Conservation (phyloP, 2,113 vertebrate genomes). For the Nycticebus coucang region DNA sequence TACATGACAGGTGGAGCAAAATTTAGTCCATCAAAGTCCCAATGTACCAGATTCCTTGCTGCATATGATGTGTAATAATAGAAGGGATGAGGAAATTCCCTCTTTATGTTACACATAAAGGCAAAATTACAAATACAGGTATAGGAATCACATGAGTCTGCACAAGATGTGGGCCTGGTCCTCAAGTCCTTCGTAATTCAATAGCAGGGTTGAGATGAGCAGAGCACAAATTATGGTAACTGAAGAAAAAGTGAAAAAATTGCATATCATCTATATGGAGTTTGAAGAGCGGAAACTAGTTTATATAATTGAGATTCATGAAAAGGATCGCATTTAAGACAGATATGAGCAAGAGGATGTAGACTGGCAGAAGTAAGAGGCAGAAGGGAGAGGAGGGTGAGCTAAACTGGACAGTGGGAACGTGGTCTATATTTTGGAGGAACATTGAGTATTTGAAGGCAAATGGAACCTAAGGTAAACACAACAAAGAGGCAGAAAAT, state of each 20-base stretch:
- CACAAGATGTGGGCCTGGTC: background rate
- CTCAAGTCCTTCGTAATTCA: background rate
- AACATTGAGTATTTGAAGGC: background rate
- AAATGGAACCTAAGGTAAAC: background rate
- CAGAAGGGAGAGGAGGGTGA: background rate
- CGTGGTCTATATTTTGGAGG: background rate
- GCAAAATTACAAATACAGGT: background rate
- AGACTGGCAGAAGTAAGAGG: background rate
- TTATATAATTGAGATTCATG: background rate
- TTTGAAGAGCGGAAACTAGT: conserved; percentile 12
- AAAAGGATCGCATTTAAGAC: background rate
- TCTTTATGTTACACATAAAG: background rate
- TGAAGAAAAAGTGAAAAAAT: background rate
- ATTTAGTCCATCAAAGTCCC: background rate
- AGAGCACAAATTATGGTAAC: background rate
- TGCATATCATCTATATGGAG: background rate
- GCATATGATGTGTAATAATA: background rate
- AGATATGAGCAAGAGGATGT: background rate
- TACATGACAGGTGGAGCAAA: background rate
- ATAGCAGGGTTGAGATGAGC: background rate
- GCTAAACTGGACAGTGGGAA: background rate
- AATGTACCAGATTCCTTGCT: background rate
- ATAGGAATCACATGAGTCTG: background rate
- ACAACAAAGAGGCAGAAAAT: background rate
- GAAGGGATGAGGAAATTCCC: background rate